Conservation (phyloP, 1,140 invertebrate species). For the Drosophila novamexicana region DNA sequence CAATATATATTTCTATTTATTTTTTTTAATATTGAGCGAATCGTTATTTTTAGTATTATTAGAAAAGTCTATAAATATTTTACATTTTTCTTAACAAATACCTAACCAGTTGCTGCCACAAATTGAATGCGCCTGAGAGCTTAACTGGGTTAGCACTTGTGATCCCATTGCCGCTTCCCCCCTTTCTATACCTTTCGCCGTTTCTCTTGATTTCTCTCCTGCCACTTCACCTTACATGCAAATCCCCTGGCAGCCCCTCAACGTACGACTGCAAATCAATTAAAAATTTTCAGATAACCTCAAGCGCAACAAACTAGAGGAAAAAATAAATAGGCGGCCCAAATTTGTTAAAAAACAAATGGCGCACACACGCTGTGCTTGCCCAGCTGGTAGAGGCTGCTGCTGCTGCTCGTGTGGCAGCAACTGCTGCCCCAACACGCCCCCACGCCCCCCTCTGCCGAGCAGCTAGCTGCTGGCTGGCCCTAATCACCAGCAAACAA, state of each 20-base stretch:
- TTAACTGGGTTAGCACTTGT: conserved; percentile 36
- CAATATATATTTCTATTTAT: no score
- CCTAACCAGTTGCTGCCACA: neutral
- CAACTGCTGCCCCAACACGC: neutral
- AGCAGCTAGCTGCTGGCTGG: conserved; percentile 15
- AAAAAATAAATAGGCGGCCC: conserved; percentile 15
- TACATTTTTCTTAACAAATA: neutral
- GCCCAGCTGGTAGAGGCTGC: conserved; percentile 20
- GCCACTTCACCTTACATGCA: conserved; percentile 6
- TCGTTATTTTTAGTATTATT: no score
- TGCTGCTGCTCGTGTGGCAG: neutral
- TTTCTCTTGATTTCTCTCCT: no score
- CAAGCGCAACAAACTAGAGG: neutral
- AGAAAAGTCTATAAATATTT: neutral
- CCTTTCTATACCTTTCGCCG: neutral
- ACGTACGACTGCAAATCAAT: conserved; percentile 39
- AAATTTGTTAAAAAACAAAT: conserved; percentile 46
- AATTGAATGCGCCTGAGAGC: neutral
- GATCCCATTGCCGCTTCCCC: neutral
- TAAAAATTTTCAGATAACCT: conserved; percentile 38
- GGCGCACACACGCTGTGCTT: conserved; percentile 39
- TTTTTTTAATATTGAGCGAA: no score
- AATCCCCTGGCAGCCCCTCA: conserved; percentile 3
- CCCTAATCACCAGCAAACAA: conserved; percentile 80
- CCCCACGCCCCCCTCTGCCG: neutral